Conservation (phyloP, 2,797 vertebrate species). For the Pseudopleuronectes americanus region DNA sequence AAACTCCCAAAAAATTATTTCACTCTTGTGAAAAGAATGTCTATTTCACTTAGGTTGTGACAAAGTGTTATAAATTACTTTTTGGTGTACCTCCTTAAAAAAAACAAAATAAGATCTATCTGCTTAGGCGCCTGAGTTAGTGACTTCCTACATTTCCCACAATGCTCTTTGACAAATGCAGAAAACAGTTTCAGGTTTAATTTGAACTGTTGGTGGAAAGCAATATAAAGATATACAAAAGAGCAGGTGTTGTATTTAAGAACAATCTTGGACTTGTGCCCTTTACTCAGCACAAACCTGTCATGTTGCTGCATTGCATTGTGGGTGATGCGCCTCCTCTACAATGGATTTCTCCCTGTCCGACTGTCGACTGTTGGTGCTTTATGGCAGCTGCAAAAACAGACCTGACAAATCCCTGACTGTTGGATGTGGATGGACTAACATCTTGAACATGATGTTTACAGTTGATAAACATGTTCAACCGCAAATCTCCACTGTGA, state of each 20-base stretch:
- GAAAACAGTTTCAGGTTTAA: slow-evolving; percentile 18
- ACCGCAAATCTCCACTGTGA: slow-evolving; percentile 4
- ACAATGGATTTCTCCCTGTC: slow-evolving; percentile 10
- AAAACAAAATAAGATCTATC: neutral
- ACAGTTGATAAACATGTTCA: slow-evolving; percentile 37
- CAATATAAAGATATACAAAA: neutral
- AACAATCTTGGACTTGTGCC: neutral
- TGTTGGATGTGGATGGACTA: slow-evolving; percentile 17
- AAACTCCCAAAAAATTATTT: no score
- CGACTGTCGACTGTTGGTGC: slow-evolving; percentile 60
- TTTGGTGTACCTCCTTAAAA: slow-evolving; percentile 6
- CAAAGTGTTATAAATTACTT: slow-evolving; percentile 30
- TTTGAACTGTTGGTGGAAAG: slow-evolving; percentile 17
- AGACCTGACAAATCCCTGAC: slow-evolving; percentile 21
- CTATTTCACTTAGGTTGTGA: slow-evolving; percentile 1
- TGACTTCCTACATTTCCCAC: slow-evolving; percentile 39
- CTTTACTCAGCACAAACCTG: neutral
- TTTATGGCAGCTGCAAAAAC: slow-evolving; percentile 48
- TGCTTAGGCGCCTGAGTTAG: slow-evolving; percentile 7
- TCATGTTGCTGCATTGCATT: slow-evolving; percentile 17
- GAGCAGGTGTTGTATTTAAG: neutral
- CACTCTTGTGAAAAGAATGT: neutral
- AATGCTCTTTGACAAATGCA: slow-evolving; percentile 50
- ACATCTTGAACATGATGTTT: slow-evolving; percentile 44
- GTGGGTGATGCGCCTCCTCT: slow-evolving; percentile 31